Evolutionary conservation across 2,888 invertebrate species (phyloP).

Genomic region (Seira ritae): DNA sequence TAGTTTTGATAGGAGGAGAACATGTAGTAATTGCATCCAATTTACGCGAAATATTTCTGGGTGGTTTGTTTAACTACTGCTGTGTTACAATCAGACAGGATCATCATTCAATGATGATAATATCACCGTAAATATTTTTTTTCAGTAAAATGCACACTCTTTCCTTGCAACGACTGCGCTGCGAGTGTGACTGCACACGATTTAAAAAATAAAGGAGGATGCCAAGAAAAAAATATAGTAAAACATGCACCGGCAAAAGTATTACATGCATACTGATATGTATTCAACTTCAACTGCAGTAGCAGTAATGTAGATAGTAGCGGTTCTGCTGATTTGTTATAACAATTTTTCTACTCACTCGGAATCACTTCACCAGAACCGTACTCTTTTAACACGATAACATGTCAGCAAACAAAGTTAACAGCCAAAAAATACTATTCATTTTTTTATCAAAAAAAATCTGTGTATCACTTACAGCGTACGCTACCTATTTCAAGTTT

Average conservation of each 20-base stretch:
- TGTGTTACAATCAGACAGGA: slow-evolving; percentile 18
- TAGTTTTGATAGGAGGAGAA: slow-evolving; percentile 2
- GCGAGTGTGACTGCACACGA: no score
- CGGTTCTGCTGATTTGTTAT: not conserved
- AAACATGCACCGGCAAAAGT: no score
- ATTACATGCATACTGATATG: no score
- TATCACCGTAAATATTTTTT: slow-evolving; percentile 17
- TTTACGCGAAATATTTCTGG: slow-evolving; percentile 19
- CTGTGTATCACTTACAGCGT: slow-evolving; percentile 19
- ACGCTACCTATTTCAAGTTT: no score
- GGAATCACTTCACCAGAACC: slow-evolving; percentile 11
- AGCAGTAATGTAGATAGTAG: no score
- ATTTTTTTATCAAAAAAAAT: slow-evolving; percentile 27
- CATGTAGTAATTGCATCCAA: slow-evolving; percentile 7
- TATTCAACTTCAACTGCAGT: no score
- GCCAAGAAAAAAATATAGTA: slow-evolving; percentile 17
- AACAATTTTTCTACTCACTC: not conserved
- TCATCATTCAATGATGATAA: slow-evolving; percentile 17
- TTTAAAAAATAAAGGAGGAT: not conserved
- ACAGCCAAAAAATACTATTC: slow-evolving; percentile 57
- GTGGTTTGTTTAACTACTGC: slow-evolving; percentile 21
- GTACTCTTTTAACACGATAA: slow-evolving; percentile 34
- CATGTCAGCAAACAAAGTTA: slow-evolving; percentile 48
- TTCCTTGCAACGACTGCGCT: no score
- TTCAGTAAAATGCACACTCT: not conserved